phyloP scores from a whole-genome alignment of 2,888 invertebrate genomes.

The Meganola albula region DNA sequence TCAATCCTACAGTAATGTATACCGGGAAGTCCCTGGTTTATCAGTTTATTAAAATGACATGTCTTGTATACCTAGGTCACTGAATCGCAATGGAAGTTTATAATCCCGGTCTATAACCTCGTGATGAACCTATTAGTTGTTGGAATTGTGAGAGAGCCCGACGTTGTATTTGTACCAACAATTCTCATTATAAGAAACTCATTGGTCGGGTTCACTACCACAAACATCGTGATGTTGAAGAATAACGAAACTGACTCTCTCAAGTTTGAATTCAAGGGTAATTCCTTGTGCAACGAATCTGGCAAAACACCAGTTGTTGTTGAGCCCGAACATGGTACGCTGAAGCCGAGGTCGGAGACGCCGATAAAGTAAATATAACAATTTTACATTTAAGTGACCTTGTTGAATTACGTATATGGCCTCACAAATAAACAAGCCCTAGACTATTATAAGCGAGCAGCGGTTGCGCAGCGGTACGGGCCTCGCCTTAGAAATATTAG shows the following conservation, averaged over 20 bases:
- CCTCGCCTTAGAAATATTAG: no score
- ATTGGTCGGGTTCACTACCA: conserved; percentile 74
- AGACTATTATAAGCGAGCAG: no score
- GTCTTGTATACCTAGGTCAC: no score
- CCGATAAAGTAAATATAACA: conserved; percentile 74
- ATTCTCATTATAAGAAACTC: conserved; percentile 80
- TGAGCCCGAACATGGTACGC: conserved; percentile 66
- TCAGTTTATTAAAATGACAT: no score
- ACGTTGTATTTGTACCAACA: conserved; percentile 77
- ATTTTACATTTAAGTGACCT: no score
- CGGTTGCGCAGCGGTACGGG: no score
- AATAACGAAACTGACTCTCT: conserved; percentile 75
- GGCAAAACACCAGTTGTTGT: conserved; percentile 70
- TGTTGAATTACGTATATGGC: no score
- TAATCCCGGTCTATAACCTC: conserved; percentile 76
- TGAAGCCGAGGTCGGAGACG: conserved; percentile 67
- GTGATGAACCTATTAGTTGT: conserved; percentile 78
- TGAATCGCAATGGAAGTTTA: conserved; percentile 82
- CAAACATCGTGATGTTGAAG: conserved; percentile 58
- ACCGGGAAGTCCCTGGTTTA: no score
- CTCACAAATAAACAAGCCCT: no score
- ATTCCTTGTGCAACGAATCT: conserved; percentile 75
- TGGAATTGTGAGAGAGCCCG: conserved; percentile 80
- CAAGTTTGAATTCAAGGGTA: conserved; percentile 71
- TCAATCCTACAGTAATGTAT: no score